Base-by-base conservation (phyloP, 1,140 invertebrate species). In the Idris sp. region DNA sequence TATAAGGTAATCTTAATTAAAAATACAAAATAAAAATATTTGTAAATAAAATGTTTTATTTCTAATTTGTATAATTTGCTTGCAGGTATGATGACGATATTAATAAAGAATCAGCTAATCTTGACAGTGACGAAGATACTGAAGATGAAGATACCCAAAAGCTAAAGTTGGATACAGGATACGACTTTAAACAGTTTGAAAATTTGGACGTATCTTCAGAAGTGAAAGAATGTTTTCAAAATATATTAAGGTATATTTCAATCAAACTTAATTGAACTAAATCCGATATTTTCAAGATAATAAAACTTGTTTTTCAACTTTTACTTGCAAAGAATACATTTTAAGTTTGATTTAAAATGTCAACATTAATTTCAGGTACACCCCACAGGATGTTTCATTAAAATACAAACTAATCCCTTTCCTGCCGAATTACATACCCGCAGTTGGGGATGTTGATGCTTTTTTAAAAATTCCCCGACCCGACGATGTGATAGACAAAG, bases 401-500 rank as follows among this genome's bases (percentile, higher is more conserved):
- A 96, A 96, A 13, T 94, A 94, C 80, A 96, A 96, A 80, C 89
- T 99, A 69, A 92, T 94, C 77, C 97, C 98, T 0, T 99, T 99
- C 82, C 93, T 99, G 48, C 97, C 97, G 0, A 97, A 99, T 80
- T 99, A 94, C 85, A 96, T 99, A 77, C 98, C 98, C 13, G 95
- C 97, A 5, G 97, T 99, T 18, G 98, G 98, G 0, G 98, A 99
- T 84, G 97, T 98, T 78, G 98, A 99, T 87, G 97, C 97, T 4
- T 99, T 99, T 85, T 91, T 99, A 16, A 99, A 99, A 89, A 93
- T 98, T 1, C 89, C 91, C 11, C 89, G 95, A 13, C 96, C 96
- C 0, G 94, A 97, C 76, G 90, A 89, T 4, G 83, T 92, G 35
- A 88, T 90, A 4, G 92, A 94, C 28, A 90, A 90, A 43, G 75